Percentiles rank a stretch among this genome's conserved stretches.
Evolutionary conservation across 2,113 vertebrate genomes (phyloP).

Genomic region (Callipepla squamata): DNA sequence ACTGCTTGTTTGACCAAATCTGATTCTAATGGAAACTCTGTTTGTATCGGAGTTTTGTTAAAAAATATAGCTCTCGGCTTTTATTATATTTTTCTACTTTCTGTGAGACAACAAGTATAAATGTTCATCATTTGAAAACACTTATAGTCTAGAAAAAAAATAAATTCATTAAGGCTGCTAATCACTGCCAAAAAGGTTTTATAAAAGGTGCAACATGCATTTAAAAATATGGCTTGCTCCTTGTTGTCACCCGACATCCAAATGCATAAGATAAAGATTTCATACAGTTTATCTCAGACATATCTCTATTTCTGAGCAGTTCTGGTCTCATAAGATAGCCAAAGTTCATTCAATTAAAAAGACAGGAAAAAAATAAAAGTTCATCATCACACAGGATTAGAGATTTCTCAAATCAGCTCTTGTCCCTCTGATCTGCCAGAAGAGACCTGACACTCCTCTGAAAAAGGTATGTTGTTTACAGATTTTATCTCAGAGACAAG

Average conservation of each 20-base stretch:
- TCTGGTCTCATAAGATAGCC: background rate
- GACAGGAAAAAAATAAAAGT: background rate
- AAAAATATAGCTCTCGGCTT: background rate
- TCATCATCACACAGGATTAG: background rate
- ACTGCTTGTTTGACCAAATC: background rate
- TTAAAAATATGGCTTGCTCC: background rate
- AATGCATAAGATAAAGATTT: background rate
- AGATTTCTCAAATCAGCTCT: background rate
- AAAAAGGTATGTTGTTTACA: slow-evolving; percentile 3
- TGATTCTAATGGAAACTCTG: background rate
- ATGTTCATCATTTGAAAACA: background rate
- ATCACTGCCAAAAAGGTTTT: background rate
- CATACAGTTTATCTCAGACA: background rate
- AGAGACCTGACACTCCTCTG: background rate
- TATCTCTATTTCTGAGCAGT: background rate
- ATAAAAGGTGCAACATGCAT: background rate
- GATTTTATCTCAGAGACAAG: slow-evolving; percentile 26
- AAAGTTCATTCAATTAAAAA: slow-evolving; percentile 9
- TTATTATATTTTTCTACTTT: background rate
- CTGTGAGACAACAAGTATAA: background rate
- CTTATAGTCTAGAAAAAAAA: background rate
- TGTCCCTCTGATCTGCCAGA: background rate
- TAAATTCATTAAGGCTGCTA: background rate
- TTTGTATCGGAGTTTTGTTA: background rate
- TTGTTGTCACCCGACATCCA: background rate